Evolutionary conservation across 2,797 vertebrate species (phyloP).

Genomic region (Pogoniulus pusillus): DNA sequence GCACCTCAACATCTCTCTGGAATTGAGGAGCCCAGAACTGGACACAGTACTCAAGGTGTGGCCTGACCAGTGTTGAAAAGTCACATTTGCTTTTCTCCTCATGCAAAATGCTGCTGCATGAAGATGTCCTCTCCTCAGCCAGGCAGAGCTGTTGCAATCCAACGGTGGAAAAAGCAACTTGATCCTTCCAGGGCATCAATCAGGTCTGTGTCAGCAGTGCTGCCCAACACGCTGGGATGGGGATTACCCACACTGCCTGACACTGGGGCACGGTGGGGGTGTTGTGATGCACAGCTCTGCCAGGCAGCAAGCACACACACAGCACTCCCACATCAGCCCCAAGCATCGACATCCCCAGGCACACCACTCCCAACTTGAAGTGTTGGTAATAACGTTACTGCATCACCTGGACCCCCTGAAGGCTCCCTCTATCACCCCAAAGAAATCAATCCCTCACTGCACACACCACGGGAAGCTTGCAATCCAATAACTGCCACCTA

Average conservation of each 20-base stretch:
- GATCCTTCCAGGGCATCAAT: not conserved
- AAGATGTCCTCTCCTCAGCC: not conserved
- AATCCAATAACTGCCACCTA: constrained; percentile 38
- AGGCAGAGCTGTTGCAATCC: not conserved
- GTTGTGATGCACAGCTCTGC: not conserved
- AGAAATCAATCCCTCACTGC: not conserved
- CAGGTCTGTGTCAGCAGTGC: not conserved
- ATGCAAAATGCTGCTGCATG: not conserved
- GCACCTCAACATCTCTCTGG: no score
- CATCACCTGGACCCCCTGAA: not conserved
- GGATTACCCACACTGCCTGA: not conserved
- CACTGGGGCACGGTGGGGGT: accelerated
- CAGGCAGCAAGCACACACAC: not conserved
- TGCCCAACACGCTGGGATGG: not conserved
- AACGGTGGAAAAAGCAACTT: accelerated
- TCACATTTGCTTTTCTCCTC: not conserved
- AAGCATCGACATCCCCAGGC: not conserved
- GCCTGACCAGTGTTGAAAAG: no score
- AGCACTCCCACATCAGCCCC: not conserved
- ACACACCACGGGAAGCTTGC: constrained; percentile 5
- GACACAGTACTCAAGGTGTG: no score
- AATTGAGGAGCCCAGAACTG: no score
- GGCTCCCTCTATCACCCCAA: not conserved
- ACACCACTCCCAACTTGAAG: not conserved
- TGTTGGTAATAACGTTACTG: accelerated